These are phyloP conservation scores for Cephalopachus bancanus DNA, from an alignment of 2,797 vertebrate species.

Conservation along the genomic window DNA sequence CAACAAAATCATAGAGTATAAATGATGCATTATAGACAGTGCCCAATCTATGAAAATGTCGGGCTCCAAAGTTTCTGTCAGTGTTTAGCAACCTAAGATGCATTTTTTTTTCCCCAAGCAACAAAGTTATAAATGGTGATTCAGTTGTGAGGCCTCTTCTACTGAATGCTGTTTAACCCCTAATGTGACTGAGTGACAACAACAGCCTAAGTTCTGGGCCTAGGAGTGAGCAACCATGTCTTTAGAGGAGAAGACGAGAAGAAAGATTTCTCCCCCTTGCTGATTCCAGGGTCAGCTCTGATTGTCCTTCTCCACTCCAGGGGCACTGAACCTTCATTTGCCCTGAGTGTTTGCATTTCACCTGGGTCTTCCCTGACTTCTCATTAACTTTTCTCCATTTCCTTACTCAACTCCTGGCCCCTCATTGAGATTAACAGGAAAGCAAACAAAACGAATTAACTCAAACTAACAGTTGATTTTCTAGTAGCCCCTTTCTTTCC, in stretches of 20 bases:
- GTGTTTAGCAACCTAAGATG: slow-evolving; percentile 30
- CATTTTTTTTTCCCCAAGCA: not conserved
- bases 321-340: not conserved
- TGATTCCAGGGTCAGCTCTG: not conserved
- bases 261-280: not conserved
- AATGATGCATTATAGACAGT: not conserved
- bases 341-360: not conserved
- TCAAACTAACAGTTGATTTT: slow-evolving; percentile 1
- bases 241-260: not conserved
- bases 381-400: not conserved
- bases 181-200: not conserved
- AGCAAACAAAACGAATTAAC: not conserved
- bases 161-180: not conserved
- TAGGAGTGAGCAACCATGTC: not conserved
- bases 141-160: not conserved
- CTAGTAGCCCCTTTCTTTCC: not conserved
- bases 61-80: not conserved
- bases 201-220: not conserved
- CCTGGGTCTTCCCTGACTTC: not conserved
- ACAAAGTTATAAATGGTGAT: not conserved
- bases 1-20: slow-evolving; percentile 11
- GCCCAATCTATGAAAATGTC: not conserved
- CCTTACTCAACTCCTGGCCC: not conserved
- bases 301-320: not conserved
- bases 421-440: not conserved